Base-by-base conservation (phyloP, 2,888 invertebrate species). In the Eugnorisma glareosa region DNA sequence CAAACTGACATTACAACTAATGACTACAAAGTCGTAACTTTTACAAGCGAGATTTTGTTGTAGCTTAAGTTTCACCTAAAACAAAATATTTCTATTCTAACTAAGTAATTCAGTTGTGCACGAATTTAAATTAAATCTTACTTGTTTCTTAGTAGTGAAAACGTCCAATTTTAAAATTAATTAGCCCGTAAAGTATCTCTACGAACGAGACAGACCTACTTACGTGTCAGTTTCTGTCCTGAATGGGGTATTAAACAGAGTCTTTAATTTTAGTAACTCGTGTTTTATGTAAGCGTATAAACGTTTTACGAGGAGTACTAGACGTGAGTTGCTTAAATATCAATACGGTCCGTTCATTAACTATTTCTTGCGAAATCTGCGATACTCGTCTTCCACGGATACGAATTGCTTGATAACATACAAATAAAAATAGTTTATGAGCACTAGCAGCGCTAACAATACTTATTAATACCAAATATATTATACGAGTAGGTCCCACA, bases 281-380 rank as follows among this genome's bases (percentile, higher is more conserved):
- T 92, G 91, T 93, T 94, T 93, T 92, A 93, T 89, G 92, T 92
- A 91, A 90, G 89, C 89, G 90, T 90, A 91, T 93, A 93, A 94
- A 94, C 92, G 91, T 90, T 94, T 94, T 94, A 94, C 93, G 94
- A 93, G 90, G 87, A 89, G 91, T 86, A 91, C 90, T 89, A 90
- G 89, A 94, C 94, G 94, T 94, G 93, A 93, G 93, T 89, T 88
- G 94, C 90, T 92, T 93, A 91, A 91, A 93, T 93, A 89, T 93
- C 91, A 91, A 92, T 93, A 92, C 89, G 84, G 86, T 81, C 73
- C 68, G 83, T 90, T 90, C 89, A 89, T 90, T 90, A 90, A 87
- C 80, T 80, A 82, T 81, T 79, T 82, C 77, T 77, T 81, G 71
- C 66, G 72, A 73, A 79, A 82, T 67, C 70, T 89, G 72, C 70